Base-by-base conservation (phyloP, 2,113 vertebrate species). In the Crotalus helleri region DNA sequence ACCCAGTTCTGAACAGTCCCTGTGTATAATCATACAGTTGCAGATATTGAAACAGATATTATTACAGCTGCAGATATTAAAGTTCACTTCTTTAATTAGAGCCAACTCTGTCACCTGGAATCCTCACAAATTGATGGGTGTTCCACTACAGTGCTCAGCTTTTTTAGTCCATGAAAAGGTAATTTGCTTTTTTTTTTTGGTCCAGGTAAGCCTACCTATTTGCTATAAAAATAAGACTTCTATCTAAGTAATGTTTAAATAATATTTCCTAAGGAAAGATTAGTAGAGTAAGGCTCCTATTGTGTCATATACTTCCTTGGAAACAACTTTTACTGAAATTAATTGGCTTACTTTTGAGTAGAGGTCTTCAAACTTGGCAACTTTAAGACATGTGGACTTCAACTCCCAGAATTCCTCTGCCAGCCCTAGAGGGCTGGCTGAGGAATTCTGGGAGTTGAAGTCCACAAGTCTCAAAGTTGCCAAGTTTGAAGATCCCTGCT, bases 71-170 rank as follows among this genome's bases (percentile, higher is more conserved):
- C 26, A 51, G 12, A 85, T 90, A 90, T 85, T 58, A 81, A 57
- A 53, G 49, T 85, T 44, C 94, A 6, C 46, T 81, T 58, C n/a
- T 6, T 94, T 86, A 53, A 9, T 5, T 46, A 98, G 97, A 92
- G 97, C 97, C 7, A 94, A 96, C 49, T 98, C 98, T 49, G 95
- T 98, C 15, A 98, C 97, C 24, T 98, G 97, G 98, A 98, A 98
- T 95, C 98, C 98, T 46, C 98, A 98, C 90, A 98, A 97, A 95
- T 94, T 98, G 94, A 98, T 98, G 97, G 95, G 96, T 0, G 94
- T 96, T 64, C 97, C 96, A 0, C 93, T 98, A 93, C 98, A 98
- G 93, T 98, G 97, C 91, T 98, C 98, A 7, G 97, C 94, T 69
- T 92, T 98, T 55, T 95, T 98, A 10, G 88, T 98, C 87, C 94